Evolutionary conservation across 2,113 vertebrate genomes (phyloP).

Genomic region (Scolopax mira): DNA sequence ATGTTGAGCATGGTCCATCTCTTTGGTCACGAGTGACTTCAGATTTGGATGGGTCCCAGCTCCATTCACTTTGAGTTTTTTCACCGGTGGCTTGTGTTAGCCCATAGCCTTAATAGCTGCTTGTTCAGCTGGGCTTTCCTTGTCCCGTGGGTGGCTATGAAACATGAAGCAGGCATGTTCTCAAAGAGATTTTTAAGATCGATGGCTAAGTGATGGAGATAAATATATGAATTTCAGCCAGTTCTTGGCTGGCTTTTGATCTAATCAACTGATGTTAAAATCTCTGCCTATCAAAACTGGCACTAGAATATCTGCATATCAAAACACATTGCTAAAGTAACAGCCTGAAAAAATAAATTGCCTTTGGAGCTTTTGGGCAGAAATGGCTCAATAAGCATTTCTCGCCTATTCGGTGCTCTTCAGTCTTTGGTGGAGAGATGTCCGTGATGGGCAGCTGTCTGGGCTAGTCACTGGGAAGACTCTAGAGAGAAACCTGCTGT

Average conservation of each 20-base stretch:
- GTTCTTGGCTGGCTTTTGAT: not conserved
- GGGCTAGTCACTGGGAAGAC: not conserved
- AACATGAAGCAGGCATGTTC: not conserved
- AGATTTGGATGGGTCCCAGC: not conserved
- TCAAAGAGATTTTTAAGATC: not conserved
- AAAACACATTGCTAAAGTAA: not conserved
- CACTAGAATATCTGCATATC: not conserved
- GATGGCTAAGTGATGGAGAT: not conserved
- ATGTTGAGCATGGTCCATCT: accelerated
- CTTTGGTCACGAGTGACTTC: not conserved
- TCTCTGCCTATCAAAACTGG: not conserved
- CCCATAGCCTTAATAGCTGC: not conserved
- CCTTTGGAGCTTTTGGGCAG: not conserved
- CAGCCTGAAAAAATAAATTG: not conserved
- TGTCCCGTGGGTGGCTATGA: not conserved
- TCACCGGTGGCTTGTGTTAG: not conserved
- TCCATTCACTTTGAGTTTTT: not conserved
- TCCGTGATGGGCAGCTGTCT: not conserved
- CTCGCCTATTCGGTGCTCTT: not conserved
- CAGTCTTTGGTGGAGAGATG: not conserved
- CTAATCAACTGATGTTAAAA: not conserved
- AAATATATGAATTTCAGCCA: not conserved
- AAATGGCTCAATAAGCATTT: not conserved
- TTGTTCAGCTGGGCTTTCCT: not conserved
- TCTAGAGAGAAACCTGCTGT: not conserved